phyloP scores from a whole-genome alignment of 1,140 invertebrate genomes.

The Laupala kohalensis region DNA sequence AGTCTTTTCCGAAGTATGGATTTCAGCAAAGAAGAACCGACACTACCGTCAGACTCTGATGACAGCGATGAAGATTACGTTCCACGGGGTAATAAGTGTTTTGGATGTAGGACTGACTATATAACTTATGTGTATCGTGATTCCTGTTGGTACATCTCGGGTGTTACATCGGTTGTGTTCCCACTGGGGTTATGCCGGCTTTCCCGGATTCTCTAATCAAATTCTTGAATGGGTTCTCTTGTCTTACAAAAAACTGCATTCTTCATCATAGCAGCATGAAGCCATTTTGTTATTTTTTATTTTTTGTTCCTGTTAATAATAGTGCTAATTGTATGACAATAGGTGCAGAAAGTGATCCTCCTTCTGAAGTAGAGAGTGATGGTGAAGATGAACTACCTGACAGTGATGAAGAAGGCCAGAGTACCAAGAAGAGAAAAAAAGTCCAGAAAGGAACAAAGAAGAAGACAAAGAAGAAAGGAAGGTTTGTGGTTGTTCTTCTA shows the following conservation, averaged over 20 bases:
- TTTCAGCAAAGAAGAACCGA: conserved; percentile 3
- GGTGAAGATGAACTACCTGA: conserved; percentile 12
- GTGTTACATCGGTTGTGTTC: too few relatives aligned
- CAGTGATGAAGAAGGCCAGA: not conserved
- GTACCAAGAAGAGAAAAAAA: not conserved
- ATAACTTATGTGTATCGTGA: too few relatives aligned
- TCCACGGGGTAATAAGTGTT: conserved; percentile 33
- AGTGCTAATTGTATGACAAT: conserved; percentile 12
- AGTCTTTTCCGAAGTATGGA: too few relatives aligned
- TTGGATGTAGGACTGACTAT: conserved; percentile 18
- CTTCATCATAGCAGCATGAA: not conserved
- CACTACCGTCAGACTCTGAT: conserved; percentile 9
- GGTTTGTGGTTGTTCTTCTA: too few relatives aligned
- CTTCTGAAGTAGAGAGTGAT: conserved; percentile 22
- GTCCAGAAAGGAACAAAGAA: not conserved
- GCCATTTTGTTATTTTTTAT: not conserved
- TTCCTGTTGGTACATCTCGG: too few relatives aligned
- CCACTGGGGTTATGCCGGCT: too few relatives aligned
- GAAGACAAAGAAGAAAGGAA: not conserved
- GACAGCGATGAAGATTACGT: conserved; percentile 35
- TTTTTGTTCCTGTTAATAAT: not conserved
- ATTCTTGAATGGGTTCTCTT: too few relatives aligned
- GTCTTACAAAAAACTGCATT: too few relatives aligned
- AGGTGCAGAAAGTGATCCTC: conserved; percentile 23
- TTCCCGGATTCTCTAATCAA: too few relatives aligned